These are phyloP conservation scores for Dynastes hyllus DNA, from an alignment of 2,888 invertebrate genomes.

Conservation along the genomic window DNA sequence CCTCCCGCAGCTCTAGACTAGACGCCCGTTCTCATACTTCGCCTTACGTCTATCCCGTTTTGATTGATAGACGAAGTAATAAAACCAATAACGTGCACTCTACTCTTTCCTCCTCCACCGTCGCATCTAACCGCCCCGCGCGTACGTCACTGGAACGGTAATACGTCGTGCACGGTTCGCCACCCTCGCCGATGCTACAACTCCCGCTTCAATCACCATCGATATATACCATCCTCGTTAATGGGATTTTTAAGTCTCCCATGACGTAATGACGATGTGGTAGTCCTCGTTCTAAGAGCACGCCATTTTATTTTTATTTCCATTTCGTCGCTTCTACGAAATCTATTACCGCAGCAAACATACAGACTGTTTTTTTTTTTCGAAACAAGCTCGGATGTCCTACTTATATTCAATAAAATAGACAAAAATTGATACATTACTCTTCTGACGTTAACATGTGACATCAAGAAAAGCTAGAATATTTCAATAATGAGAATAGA, in stretches of 20 bases:
- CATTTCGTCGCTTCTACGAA: background rate
- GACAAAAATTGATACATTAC: no score
- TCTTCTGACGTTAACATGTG: no score
- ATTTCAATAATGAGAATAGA: no score
- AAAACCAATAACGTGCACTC: slow-evolving; percentile 58
- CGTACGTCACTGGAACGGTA: slow-evolving; percentile 10
- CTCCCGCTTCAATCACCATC: slow-evolving; percentile 54
- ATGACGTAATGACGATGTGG: slow-evolving; percentile 3
- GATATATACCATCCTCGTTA: slow-evolving; percentile 54
- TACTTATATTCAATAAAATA: no score
- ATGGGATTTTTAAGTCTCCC: slow-evolving; percentile 59
- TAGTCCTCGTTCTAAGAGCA: background rate
- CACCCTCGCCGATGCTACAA: background rate
- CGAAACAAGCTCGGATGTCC: no score
- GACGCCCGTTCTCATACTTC: slow-evolving; percentile 6
- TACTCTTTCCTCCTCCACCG: background rate
- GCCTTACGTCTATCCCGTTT: slow-evolving; percentile 50
- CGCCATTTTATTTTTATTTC: slow-evolving; percentile 6
- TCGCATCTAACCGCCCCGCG: slow-evolving; percentile 27
- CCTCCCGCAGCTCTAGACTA: no score
- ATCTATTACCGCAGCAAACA: no score
- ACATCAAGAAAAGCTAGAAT: no score
- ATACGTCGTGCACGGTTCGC: slow-evolving; percentile 34
- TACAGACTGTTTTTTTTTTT: no score
- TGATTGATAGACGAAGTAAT: slow-evolving; percentile 61